Evolutionary conservation across 2,888 invertebrate genomes (phyloP).

Genomic region (Dynastes hyllus): DNA sequence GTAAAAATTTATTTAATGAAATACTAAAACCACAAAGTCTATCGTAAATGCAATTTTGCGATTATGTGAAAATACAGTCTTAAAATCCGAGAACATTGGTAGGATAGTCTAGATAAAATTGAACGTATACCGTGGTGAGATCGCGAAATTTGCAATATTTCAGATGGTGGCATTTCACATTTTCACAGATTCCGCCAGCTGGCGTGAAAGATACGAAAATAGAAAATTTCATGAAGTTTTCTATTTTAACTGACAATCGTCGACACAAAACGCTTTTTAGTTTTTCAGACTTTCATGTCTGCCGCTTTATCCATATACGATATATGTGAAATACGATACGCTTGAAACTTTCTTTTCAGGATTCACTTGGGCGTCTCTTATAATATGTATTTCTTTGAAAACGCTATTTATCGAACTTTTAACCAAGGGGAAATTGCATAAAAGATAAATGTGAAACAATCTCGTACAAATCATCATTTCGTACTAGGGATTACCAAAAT

Average conservation of each 20-base stretch:
- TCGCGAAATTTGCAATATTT: conserved; percentile 44
- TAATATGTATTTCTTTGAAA: neutral
- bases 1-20: conserved; percentile 30
- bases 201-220: conserved; percentile 33
- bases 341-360: conserved; percentile 23
- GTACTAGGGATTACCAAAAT: too few species aligned
- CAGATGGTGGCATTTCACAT: conserved; percentile 42
- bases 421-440: neutral
- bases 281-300: conserved; percentile 21
- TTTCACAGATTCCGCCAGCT: conserved; percentile 41
- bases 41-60: neutral
- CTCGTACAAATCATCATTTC: too few species aligned
- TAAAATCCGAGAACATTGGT: conserved; percentile 26
- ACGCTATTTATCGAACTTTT: too few species aligned
- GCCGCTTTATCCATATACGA: conserved; percentile 27
- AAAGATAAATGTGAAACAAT: too few species aligned
- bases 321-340: conserved; percentile 15
- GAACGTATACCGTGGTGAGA: conserved; percentile 34
- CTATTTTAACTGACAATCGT: conserved; percentile 48
- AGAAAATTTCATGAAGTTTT: conserved; percentile 45
- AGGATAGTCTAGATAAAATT: conserved; percentile 39
- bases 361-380: neutral
- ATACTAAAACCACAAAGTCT: neutral
- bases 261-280: conserved; percentile 43
- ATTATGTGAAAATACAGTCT: conserved; percentile 15